Evolutionary conservation across 2,797 vertebrate genomes (phyloP).

Genomic region (Rhabdomys pumilio): DNA sequence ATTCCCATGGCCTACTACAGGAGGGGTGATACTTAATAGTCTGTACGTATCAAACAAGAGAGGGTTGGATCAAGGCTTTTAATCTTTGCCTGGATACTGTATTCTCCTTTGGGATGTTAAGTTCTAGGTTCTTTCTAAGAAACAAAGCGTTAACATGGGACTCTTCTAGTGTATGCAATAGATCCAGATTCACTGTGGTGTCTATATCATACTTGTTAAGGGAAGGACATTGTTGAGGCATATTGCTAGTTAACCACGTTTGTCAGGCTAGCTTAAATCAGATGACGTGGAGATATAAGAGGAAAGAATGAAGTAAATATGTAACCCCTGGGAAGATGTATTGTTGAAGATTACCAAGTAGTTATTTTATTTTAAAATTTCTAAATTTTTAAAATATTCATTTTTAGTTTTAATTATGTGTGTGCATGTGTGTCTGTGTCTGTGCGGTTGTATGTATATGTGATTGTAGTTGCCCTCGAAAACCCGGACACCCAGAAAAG

Average conservation of each 20-base stretch:
- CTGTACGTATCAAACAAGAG: not conserved
- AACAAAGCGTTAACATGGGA: slow-evolving; percentile 13
- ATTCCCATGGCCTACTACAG: not conserved
- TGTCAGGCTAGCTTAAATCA: not conserved
- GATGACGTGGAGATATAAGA: not conserved
- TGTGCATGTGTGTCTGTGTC: not conserved
- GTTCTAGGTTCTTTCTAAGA: slow-evolving; percentile 40
- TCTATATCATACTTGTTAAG: not conserved
- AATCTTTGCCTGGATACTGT: slow-evolving; percentile 59
- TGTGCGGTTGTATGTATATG: not conserved
- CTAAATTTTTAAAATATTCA: not conserved
- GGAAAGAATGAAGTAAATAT: not conserved
- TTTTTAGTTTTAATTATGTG: not conserved
- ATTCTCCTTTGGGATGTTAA: not conserved
- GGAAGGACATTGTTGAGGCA: not conserved
- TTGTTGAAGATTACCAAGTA: slow-evolving; percentile 43
- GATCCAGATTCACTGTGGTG: not conserved
- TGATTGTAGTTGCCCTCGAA: not conserved
- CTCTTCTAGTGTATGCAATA: not conserved
- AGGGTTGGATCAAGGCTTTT: slow-evolving; percentile 24
- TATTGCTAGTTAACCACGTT: slow-evolving; percentile 1
- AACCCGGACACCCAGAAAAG: not conserved
- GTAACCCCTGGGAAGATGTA: not conserved
- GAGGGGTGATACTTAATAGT: not conserved
- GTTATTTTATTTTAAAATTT: not conserved